These are phyloP conservation scores for Sebastes hubbsi DNA, from an alignment of 2,797 vertebrate species.

Conservation along the genomic window DNA sequence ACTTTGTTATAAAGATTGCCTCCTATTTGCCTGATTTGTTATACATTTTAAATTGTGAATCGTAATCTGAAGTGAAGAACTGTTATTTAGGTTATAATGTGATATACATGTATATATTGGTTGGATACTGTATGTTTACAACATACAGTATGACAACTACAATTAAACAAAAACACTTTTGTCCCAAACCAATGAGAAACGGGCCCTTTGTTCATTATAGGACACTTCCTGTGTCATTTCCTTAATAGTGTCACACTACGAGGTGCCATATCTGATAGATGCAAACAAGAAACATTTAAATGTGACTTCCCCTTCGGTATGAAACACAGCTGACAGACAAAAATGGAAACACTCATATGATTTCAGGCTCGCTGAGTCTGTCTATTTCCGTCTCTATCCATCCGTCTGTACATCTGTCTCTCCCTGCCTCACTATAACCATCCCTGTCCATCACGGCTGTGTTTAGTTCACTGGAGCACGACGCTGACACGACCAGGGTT, in stretches of 20 bases:
- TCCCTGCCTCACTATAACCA: conserved; percentile 18
- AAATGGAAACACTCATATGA: conserved; percentile 47
- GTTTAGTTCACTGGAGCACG: conserved; percentile 25
- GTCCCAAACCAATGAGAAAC: neutral
- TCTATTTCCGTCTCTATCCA: conserved; percentile 44
- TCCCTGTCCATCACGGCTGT: conserved; percentile 35
- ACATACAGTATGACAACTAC: no score
- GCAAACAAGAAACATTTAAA: conserved; percentile 22
- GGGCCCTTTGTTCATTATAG: neutral
- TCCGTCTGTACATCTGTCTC: conserved; percentile 42
- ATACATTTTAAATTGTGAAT: neutral
- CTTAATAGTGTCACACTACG: neutral
- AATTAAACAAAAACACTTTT: neutral
- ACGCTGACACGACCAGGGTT: conserved; percentile 5
- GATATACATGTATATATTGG: neutral
- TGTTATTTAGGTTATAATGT: neutral
- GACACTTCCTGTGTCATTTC: neutral
- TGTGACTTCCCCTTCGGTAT: neutral
- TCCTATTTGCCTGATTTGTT: neutral
- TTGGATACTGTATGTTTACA: no score
- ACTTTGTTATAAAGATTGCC: neutral
- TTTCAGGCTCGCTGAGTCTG: conserved; percentile 45
- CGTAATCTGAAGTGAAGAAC: neutral
- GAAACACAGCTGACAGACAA: conserved; percentile 35
- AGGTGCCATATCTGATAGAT: neutral